A percentile compares a stretch with the other conserved stretches of the same genome.
These are phyloP conservation scores for Aulostomus chinensis DNA, from an alignment of 2,797 vertebrate genomes.

Conservation along the genomic window DNA sequence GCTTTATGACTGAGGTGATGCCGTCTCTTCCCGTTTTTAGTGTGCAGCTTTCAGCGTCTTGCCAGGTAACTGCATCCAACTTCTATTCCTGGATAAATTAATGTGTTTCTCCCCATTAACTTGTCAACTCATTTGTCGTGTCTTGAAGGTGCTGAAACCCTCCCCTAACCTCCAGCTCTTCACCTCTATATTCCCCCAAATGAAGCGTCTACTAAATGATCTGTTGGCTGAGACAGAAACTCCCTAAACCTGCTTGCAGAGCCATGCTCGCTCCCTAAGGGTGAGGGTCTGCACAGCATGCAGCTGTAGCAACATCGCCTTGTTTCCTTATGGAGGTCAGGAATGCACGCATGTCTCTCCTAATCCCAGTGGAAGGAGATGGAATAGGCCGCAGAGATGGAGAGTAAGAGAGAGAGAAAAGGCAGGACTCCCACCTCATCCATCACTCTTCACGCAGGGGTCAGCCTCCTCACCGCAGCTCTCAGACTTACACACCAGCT, in stretches of 20 bases:
- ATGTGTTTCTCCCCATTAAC: background rate
- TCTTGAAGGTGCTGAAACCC: constrained; percentile 8
- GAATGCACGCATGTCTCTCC: constrained; percentile 58
- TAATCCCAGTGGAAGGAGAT: constrained; percentile 67
- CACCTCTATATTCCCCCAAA: constrained; percentile 20
- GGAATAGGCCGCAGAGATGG: constrained; percentile 67
- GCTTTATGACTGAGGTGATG: no score
- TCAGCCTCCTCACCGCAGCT: constrained; percentile 35
- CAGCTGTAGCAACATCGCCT: constrained; percentile 74
- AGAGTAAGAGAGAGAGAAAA: constrained; percentile 48
- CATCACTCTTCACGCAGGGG: constrained; percentile 57
- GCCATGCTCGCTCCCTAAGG: constrained; percentile 38
- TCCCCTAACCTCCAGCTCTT: constrained; percentile 15
- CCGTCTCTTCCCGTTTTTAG: no score
- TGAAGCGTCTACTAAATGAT: constrained; percentile 25
- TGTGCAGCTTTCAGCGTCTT: no score
- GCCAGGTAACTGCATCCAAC: background rate
- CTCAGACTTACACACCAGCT: constrained; percentile 49
- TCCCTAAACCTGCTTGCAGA: constrained; percentile 29
- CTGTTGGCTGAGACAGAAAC: constrained; percentile 25
- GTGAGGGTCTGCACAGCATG: constrained; percentile 52
- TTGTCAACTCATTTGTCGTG: constrained; percentile 9
- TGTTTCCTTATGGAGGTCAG: constrained; percentile 69
- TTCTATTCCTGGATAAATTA: constrained; percentile 1
- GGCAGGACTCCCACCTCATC: constrained; percentile 64